Evolutionary conservation across 2,888 invertebrate genomes (phyloP).

Genomic region (Dusona sp.): DNA sequence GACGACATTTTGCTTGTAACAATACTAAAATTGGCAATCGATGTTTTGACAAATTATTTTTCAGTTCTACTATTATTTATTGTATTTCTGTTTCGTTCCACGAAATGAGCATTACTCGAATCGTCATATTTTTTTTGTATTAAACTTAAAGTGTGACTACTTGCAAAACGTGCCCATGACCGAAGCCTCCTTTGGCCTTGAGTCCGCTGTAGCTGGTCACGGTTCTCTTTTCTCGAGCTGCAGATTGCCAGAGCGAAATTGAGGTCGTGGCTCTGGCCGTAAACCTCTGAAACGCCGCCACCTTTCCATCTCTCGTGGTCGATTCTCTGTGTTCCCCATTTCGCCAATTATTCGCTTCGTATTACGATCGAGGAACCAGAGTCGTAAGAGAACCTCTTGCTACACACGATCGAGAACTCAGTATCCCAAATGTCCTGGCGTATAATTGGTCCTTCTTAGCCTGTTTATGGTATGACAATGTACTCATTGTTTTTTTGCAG

Average conservation of each 20-base stretch:
- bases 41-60: background rate
- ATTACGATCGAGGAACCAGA: conserved; percentile 74
- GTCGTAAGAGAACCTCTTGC: conserved; percentile 66
- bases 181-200: conserved; percentile 30
- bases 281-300: conserved; percentile 76
- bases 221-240: conserved; percentile 65
- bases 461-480: conserved; percentile 26
- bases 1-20: background rate
- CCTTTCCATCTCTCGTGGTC: conserved; percentile 53
- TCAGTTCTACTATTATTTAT: background rate
- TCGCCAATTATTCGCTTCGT: conserved; percentile 77
- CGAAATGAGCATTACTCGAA: conserved; percentile 5
- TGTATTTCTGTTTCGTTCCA: background rate
- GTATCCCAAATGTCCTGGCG: background rate
- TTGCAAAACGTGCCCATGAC: conserved; percentile 41
- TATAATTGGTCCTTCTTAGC: conserved; percentile 18
- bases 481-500: conserved; percentile 9
- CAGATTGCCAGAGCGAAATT: conserved; percentile 75
- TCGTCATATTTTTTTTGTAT: conserved; percentile 1
- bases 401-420: conserved; percentile 22
- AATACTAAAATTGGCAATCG: background rate
- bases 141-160: conserved; percentile 4
- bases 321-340: conserved; percentile 60
- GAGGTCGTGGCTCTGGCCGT: conserved; percentile 77
- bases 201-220: conserved; percentile 59